Base-by-base conservation (phyloP, 2,888 invertebrate genomes). In the Tipula lateralis region DNA sequence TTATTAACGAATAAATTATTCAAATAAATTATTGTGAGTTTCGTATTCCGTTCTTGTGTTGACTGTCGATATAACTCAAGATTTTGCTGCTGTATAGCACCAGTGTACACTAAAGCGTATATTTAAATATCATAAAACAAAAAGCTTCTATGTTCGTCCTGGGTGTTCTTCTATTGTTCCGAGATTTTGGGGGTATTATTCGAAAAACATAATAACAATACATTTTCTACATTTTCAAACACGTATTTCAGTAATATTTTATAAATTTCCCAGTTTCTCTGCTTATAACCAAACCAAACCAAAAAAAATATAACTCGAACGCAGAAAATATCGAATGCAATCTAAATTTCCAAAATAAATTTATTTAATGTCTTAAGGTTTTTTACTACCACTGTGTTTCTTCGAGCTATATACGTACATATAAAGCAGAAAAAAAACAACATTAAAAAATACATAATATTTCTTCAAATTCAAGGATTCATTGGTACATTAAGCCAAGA, bases 331-430 rank as follows among this genome's bases (percentile, higher is more conserved):
- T 83, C 36, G 83, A 36, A 83, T 83, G 83, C 83, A 83, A 83
- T 83, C 83, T 83, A 83, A 83, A 83, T 83, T 83, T 83, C 39
- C 34, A 29, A 83, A 29, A 83, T 83, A 83, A 83, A 83, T 83
- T 83, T 83, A 36, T 83, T 83, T 36, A 83, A 66, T 66, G 66
- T 66, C 66, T 66, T 66, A 66, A 66, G 66, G 66, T 34, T 83
- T 32, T 83, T 34, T 83, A 34, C 24, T 83, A 19, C 3, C 24
- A 66, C 66, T 66, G 66, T 66, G 66, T 24, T 66, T 66, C 66
- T 66, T 66, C 66, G 66, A 66, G 66, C 66, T 66, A 24, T 9
- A 66, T 9, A 66, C 24, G 24, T 24, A 66, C 2, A 24, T 24
- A 9, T 24, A 66, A 9, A 66, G 66, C 9, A 66, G 66, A 6